Percentiles rank a stretch among this genome's conserved stretches.
These are phyloP conservation scores for Cassiopea xamachana DNA, from an alignment of 30 jellyfish, hydroid and myxozoan species.

Conservation along the genomic window DNA sequence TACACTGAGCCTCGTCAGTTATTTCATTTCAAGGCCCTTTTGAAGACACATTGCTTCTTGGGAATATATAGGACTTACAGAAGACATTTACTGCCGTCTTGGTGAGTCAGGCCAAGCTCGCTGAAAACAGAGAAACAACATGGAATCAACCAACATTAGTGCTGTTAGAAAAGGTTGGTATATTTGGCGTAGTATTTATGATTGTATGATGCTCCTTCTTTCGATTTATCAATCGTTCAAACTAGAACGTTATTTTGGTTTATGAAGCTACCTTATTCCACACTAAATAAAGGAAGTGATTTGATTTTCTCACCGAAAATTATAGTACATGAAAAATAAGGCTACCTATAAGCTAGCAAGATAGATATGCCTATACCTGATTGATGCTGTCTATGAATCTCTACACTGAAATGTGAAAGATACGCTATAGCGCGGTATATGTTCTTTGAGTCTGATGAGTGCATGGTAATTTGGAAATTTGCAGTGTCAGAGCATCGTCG, in stretches of 20 bases:
- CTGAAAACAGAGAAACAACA: neutral
- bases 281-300: neutral
- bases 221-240: neutral
- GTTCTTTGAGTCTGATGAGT: neutral
- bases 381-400: neutral
- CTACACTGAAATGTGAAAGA: neutral
- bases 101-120: neutral
- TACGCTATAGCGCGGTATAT: neutral
- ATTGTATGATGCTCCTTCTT: neutral
- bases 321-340: neutral
- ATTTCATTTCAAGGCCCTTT: neutral
- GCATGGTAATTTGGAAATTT: neutral
- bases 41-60: neutral
- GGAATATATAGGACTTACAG: neutral
- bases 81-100: neutral
- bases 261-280: no score
- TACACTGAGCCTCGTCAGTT: neutral
- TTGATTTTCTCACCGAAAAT: neutral
- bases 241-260: no score
- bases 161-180: slow-evolving; percentile 54
- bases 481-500: no score
- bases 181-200: neutral
- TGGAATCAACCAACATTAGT: slow-evolving; percentile 52
- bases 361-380: neutral
- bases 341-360: neutral